Evolutionary conservation across 2,888 invertebrate genomes (phyloP).

Genomic region (Teinopalpus imperialis): DNA sequence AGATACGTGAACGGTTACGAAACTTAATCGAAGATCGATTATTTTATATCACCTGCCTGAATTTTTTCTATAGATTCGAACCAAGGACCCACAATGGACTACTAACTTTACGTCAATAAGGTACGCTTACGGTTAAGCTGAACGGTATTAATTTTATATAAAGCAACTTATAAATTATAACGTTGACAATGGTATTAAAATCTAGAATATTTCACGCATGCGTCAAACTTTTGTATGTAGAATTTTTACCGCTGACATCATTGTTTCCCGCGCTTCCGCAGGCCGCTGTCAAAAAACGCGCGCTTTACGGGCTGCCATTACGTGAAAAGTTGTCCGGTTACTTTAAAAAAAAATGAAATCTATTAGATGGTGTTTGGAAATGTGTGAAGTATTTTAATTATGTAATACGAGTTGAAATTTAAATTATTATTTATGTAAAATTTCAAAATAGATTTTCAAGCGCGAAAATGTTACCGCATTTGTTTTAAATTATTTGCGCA

Average conservation of each 20-base stretch:
- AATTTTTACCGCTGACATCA: slow-evolving; percentile 49
- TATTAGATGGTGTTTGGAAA: background rate
- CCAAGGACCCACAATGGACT: too few species aligned
- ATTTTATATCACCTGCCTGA: too few species aligned
- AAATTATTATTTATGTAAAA: slow-evolving; percentile 28
- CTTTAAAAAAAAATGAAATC: background rate
- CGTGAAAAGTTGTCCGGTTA: slow-evolving; percentile 13
- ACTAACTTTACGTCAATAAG: too few species aligned
- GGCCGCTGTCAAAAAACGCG: slow-evolving; percentile 49
- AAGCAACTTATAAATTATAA: too few species aligned
- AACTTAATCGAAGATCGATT: too few species aligned
- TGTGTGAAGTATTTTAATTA: background rate
- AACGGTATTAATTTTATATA: too few species aligned
- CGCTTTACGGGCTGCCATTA: slow-evolving; percentile 29
- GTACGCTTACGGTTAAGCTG: too few species aligned
- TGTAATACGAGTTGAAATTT: slow-evolving; percentile 6
- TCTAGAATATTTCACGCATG: slow-evolving; percentile 45
- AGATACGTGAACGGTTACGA: too few species aligned
- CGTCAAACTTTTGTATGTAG: slow-evolving; percentile 48
- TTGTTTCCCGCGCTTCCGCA: slow-evolving; percentile 60
- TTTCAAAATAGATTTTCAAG: background rate
- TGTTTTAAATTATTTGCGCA: slow-evolving; percentile 20
- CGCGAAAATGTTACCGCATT: slow-evolving; percentile 6
- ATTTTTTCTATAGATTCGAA: too few species aligned
- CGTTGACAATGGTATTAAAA: too few species aligned